Percentiles rank a stretch among this genome's conserved stretches.
phyloP scores from a whole-genome alignment of 2,797 vertebrate genomes.

The Alcedo quadribrachys region DNA sequence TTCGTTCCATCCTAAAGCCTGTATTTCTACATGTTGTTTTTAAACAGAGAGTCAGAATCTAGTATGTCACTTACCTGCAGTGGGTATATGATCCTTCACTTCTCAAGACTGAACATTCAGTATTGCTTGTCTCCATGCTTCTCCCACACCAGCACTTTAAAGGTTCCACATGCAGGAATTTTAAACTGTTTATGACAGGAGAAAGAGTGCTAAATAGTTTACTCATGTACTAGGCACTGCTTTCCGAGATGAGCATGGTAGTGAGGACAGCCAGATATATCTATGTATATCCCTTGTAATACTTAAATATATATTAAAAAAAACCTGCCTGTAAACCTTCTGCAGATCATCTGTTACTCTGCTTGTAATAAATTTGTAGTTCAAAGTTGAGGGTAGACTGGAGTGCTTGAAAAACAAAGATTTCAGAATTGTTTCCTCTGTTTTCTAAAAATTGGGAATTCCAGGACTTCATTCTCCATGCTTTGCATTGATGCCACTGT shows the following conservation, averaged over 20 bases:
- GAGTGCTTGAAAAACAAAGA: neutral
- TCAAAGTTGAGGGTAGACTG: neutral
- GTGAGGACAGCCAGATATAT: neutral
- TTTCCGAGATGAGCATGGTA: neutral
- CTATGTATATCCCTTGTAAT: neutral
- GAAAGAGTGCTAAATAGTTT: slow-evolving; percentile 48
- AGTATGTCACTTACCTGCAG: neutral
- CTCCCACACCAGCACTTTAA: slow-evolving; percentile 35
- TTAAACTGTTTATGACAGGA: slow-evolving; percentile 55
- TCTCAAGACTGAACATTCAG: neutral
- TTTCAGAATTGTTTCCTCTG: neutral
- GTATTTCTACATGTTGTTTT: slow-evolving; percentile 5
- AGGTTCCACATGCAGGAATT: slow-evolving; percentile 41
- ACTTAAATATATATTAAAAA: slow-evolving; percentile 21
- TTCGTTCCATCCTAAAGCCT: slow-evolving; percentile 16
- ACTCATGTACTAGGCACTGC: slow-evolving; percentile 3
- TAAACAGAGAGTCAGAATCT: neutral
- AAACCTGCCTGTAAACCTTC: neutral
- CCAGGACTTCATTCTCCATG: neutral
- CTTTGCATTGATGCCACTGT: neutral
- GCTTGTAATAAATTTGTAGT: neutral
- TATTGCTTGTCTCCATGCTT: slow-evolving; percentile 35
- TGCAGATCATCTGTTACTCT: neutral
- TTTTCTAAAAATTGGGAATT: neutral
- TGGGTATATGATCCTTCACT: neutral